Conservation (phyloP, 92 coral and sea anemone species). For the Parazoanthus atlanticus region DNA sequence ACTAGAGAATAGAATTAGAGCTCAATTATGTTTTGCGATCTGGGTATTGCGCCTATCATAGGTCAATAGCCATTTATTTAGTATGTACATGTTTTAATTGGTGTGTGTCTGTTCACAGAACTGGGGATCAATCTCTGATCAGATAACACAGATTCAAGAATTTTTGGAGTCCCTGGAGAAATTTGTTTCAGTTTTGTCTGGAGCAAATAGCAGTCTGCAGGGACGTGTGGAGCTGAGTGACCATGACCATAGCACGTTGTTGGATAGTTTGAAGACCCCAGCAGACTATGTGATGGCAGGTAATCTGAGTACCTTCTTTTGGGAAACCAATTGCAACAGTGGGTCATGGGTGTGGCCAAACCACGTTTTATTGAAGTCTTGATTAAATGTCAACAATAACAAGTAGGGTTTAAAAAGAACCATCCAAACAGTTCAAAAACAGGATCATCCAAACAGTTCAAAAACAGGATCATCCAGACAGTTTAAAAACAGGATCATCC, state of each 20-base stretch:
- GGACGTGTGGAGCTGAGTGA: slow-evolving; percentile 93
- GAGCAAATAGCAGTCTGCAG: slow-evolving; percentile 85
- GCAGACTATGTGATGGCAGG: slow-evolving; percentile 93
- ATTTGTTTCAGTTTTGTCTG: slow-evolving; percentile 88
- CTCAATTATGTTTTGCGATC: too few species aligned
- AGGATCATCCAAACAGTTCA: too few species aligned
- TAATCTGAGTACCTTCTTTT: slow-evolving; percentile 25
- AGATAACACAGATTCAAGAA: slow-evolving; percentile 88
- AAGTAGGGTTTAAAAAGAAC: too few species aligned
- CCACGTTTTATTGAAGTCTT: too few species aligned
- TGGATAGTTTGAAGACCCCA: slow-evolving; percentile 87
- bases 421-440: too few species aligned
- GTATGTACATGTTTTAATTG: neutral
- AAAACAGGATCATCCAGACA: too few species aligned
- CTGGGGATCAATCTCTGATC: slow-evolving; percentile 95
- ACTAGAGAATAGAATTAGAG: too few species aligned
- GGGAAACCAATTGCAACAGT: too few species aligned
- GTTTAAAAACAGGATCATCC: too few species aligned
- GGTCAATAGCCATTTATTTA: neutral
- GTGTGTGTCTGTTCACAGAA: slow-evolving; percentile 50
- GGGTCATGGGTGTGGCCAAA: too few species aligned
- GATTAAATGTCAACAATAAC: too few species aligned
- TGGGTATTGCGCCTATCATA: too few species aligned
- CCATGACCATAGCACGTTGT: slow-evolving; percentile 74
- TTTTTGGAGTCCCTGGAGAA: slow-evolving; percentile 90